Base-by-base conservation (phyloP, 2,113 vertebrate species). In the Ifrita kowaldi region DNA sequence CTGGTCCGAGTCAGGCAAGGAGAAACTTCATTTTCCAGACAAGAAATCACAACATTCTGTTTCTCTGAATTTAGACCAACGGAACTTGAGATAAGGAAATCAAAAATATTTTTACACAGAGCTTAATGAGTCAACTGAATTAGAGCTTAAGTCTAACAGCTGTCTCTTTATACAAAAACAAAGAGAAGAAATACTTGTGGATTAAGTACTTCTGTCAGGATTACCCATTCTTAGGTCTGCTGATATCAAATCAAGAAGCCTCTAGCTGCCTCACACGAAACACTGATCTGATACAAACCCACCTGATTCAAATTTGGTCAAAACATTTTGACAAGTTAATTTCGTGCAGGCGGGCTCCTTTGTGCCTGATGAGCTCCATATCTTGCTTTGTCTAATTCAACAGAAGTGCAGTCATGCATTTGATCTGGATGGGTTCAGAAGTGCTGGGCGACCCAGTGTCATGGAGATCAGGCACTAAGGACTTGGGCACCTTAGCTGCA, bases 401-500 rank as follows among this genome's bases (percentile, higher is more conserved):
- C 10, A 75, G n/a, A 82, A 87, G 37, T 13, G 10, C 11, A 70
- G 16, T 32, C 16, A 39, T 4, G 1, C 27, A 19, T 63, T 70
- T 63, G 13, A 44, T 60, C 30, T 64, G 35, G 6, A 44, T 47
- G 35, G 30, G 6, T 44, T 74, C 46, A 59, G 56, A 42, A 74
- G 13, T 6, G 24, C 18, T 80, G 27, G 9, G 16, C 35, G 42
- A 77, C 20, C 26, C 27, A n/a, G 19, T 16, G 16, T 2, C 0
- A 0, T 1, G 0, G 39, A 53, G 28, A 39, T 47, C 20, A 87
- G 33, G 13, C 24, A 39, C 7, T 35, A 24, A 46, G 0, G 1
- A 11, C 13, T 33, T 14, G 14, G 5, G 7, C 26, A 53, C 13
- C 37, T 83, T 16, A 68, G 4, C 17, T 76, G 60, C 44, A 49